These are phyloP conservation scores for Parnassius smintheus DNA, from an alignment of 2,888 invertebrate genomes.

Conservation along the genomic window DNA sequence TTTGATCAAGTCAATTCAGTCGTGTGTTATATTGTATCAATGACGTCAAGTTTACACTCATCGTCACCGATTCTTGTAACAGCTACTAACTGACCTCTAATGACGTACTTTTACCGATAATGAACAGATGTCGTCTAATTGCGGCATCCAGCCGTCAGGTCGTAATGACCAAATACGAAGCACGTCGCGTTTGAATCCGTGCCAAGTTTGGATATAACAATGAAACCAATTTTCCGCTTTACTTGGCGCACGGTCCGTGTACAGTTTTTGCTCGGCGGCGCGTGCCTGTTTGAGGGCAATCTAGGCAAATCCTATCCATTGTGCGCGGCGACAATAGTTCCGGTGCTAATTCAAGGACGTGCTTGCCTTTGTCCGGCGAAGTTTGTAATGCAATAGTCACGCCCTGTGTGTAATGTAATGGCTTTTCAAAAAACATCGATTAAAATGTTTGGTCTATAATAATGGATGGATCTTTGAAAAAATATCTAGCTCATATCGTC, in stretches of 20 bases:
- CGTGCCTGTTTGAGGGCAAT: slow-evolving; percentile 53
- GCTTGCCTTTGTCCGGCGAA: slow-evolving; percentile 50
- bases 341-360: slow-evolving; percentile 75
- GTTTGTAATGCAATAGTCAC: slow-evolving; percentile 20
- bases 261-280: slow-evolving; percentile 50
- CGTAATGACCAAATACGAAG: slow-evolving; percentile 22
- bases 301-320: slow-evolving; percentile 70
- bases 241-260: slow-evolving; percentile 40
- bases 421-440: neutral
- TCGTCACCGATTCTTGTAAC: slow-evolving; percentile 7
- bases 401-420: slow-evolving; percentile 1
- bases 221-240: slow-evolving; percentile 40
- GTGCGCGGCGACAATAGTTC: slow-evolving; percentile 70
- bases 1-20: no score
- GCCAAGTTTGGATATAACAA: slow-evolving; percentile 26
- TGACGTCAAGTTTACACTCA: slow-evolving; percentile 10
- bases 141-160: slow-evolving; percentile 10
- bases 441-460: neutral
- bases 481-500: no score
- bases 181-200: slow-evolving; percentile 18
- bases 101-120: slow-evolving; percentile 19
- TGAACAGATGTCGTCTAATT: slow-evolving; percentile 22
- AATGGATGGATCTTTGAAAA: no score
- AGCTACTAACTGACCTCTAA: slow-evolving; percentile 13
- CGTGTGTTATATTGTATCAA: slow-evolving; percentile 5